These are phyloP conservation scores for Ptyas mucosa DNA, from an alignment of 2,113 vertebrate genomes.

Conservation along the genomic window DNA sequence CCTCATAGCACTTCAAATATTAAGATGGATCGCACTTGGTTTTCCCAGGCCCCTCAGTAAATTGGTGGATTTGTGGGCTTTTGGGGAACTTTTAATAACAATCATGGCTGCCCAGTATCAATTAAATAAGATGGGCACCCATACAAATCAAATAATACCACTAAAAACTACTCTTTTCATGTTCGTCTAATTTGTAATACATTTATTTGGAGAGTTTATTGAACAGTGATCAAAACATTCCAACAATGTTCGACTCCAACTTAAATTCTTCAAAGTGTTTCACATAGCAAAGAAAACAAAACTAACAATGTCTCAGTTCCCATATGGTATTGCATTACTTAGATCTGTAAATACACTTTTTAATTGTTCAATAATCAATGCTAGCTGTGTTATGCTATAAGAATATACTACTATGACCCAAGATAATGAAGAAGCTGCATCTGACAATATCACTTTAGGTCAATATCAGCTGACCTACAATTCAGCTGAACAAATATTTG, in stretches of 20 bases:
- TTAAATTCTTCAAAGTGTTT: not conserved
- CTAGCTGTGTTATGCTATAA: not conserved
- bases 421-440: not conserved
- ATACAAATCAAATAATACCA: not conserved
- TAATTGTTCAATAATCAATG: not conserved
- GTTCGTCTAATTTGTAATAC: not conserved
- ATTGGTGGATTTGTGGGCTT: not conserved
- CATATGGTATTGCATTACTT: not conserved
- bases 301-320: not conserved
- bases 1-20: not conserved
- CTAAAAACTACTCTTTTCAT: not conserved
- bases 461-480: not conserved
- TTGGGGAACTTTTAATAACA: not conserved
- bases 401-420: not conserved
- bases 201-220: not conserved
- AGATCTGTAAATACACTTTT: not conserved
- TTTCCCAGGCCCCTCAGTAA: not conserved
- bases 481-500: not conserved
- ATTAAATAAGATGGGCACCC: not conserved
- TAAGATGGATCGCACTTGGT: not conserved
- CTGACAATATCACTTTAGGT: not conserved
- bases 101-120: not conserved
- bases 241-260: not conserved
- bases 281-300: not conserved
- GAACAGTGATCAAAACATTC: not conserved